Evolutionary conservation across 1,140 invertebrate species (phyloP), one percentile per base, ranked within the genome.

Genomic region (Drosophila tropicalis): DNA sequence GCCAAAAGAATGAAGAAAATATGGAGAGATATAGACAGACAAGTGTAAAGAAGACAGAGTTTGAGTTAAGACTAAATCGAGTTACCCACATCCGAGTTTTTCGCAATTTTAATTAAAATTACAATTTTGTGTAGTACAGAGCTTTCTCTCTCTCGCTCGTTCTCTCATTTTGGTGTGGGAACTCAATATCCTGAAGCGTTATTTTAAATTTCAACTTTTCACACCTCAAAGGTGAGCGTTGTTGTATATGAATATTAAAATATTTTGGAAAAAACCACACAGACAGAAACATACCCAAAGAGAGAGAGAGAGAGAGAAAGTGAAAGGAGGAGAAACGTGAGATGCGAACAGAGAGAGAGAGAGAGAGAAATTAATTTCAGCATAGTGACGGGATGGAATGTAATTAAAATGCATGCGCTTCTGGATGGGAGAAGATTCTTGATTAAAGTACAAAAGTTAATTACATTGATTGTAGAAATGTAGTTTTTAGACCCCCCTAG

Each of bases 71-170:
- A 60, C 56, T 47, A 25, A 67, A 17, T 60, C 19, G 17, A 17
- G 9, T 32, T 41, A 47, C 44, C 67, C 47, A 40, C 40, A 15
- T 36, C 13, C 17, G 15, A 22, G 12, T 13, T 29, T 15, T 25
- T 10, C 2, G n/a, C 32, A 55, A 29, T 29, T 62, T 79, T 75
- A 79, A 86, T 86, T 85, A 62, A 10, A 85, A 72, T 72, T 57
- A 68, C n/a, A 39, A 80, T 62, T 76, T 71, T 25, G 22, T 25
- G 17, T 17, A 36, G 34, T 36, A 22, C 22, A 22, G 22, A 22
- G 34, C 12, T 17, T 22, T n/a, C 47, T 54, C 19, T 40, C 17
- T 61, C 57, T 71, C 41, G 54, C 9, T 40, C 25, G 29, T 44
- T 55, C 54, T 58, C 13, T 34, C 36, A 25, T 54, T 47, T 13